A percentile compares a stretch with the other conserved stretches of the same genome.
Evolutionary conservation across 2,113 vertebrate genomes (phyloP).

Genomic region (Microtus montanus): DNA sequence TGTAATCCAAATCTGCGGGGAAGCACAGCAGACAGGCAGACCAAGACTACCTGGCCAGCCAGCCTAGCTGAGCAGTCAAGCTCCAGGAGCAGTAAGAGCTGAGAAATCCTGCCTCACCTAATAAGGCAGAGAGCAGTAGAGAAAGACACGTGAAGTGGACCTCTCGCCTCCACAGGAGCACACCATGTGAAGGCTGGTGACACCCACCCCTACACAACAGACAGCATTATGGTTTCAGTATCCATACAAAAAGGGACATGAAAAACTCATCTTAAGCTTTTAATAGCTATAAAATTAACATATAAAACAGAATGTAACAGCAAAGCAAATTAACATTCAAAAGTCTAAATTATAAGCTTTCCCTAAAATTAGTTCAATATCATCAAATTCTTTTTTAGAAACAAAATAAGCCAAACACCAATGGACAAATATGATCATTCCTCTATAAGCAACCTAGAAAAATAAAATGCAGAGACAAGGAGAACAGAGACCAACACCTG

Average conservation of each 20-base stretch:
- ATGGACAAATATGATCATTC: neutral
- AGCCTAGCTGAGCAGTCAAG: neutral
- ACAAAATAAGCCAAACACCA: neutral
- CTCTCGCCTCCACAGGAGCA: neutral
- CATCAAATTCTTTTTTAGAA: slow-evolving; percentile 24
- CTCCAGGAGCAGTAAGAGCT: neutral
- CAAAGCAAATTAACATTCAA: slow-evolving; percentile 49
- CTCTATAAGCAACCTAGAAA: neutral
- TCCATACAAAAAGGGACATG: neutral
- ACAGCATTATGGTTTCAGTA: neutral
- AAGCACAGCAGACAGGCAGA: neutral
- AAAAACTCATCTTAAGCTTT: slow-evolving; percentile 45
- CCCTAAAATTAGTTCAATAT: neutral
- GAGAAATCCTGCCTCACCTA: neutral
- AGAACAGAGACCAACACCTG: neutral
- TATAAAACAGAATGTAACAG: slow-evolving; percentile 39
- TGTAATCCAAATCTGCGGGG: neutral
- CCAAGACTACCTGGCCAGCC: neutral
- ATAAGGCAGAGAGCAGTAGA: neutral
- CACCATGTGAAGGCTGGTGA: neutral
- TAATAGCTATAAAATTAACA: neutral
- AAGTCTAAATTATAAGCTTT: slow-evolving; percentile 9
- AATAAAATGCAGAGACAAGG: slow-evolving; percentile 43
- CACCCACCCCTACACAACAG: neutral
- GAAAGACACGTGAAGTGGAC: neutral